Evolutionary conservation across 64 coral and sea anemone genomes (phyloP).

Genomic region (Montipora cactus): DNA sequence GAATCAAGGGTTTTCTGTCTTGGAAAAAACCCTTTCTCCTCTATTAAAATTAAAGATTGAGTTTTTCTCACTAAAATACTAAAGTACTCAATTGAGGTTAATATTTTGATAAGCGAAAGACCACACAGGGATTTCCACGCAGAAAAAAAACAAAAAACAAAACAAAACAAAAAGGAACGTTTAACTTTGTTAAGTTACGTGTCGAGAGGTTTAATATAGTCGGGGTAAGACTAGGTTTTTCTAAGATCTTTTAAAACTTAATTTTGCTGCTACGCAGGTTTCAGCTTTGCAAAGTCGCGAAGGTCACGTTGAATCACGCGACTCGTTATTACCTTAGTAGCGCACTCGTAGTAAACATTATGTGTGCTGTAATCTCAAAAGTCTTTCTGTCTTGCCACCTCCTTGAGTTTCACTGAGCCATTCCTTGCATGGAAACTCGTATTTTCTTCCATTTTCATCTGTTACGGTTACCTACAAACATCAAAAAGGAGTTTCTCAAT

Average conservation of each 20-base stretch:
- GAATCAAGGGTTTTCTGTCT: not conserved
- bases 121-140: not conserved
- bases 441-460: conserved; percentile 90
- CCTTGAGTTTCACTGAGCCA: conserved; percentile 98
- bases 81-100: not conserved
- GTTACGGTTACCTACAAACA: conserved; percentile 79
- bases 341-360: conserved; percentile 31
- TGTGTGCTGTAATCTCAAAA: conserved; percentile 55
- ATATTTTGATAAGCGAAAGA: not conserved
- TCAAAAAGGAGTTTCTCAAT: not conserved
- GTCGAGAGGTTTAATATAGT: conserved; percentile 10
- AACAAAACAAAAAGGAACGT: not conserved
- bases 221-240: not conserved
- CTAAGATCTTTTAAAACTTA: not conserved
- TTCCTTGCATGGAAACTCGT: conserved; percentile 94
- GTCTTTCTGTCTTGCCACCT: conserved; percentile 92
- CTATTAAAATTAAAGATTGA: not conserved
- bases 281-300: conserved; percentile 4
- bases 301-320: conserved; percentile 12
- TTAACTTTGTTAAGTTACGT: conserved; percentile 50
- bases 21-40: not conserved
- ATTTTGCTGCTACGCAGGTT: not conserved
- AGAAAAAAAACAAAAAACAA: not conserved
- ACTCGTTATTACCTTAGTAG: conserved; percentile 41
- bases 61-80: not conserved